Conservation (phyloP, 2,888 invertebrate genomes). For the Nephrotoma appendiculata region DNA sequence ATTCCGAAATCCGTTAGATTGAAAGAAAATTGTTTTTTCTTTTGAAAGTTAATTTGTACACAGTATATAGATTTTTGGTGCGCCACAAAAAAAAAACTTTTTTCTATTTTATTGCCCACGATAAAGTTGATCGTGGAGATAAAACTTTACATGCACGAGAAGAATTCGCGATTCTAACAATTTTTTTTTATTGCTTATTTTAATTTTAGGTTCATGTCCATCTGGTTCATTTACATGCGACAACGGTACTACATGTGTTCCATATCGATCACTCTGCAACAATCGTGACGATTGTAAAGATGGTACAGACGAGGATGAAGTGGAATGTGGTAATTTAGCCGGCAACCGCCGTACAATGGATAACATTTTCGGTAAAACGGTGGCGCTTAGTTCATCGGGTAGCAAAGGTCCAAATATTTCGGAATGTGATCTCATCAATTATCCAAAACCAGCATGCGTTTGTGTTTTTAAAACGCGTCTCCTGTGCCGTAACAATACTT, state of each 20-base stretch:
- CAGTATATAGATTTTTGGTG: not conserved
- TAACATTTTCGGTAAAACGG: not conserved
- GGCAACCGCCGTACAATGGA: not conserved
- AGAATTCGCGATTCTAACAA: not conserved
- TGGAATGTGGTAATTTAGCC: conserved; percentile 25
- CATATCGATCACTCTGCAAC: conserved; percentile 40
- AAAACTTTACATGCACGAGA: not conserved
- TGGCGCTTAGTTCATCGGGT: not conserved
- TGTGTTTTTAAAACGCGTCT: not conserved
- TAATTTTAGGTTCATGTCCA: conserved; percentile 34
- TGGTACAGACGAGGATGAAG: conserved; percentile 35
- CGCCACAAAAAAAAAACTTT: not conserved
- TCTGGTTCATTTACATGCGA: conserved; percentile 39
- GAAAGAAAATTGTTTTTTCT: too few relatives aligned
- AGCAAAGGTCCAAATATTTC: not conserved
- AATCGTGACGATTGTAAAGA: conserved; percentile 32
- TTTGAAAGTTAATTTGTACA: too few relatives aligned
- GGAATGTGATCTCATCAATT: not conserved
- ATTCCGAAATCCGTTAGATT: too few relatives aligned
- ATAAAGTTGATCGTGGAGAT: not conserved
- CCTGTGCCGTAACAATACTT: not conserved
- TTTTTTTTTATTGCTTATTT: not conserved
- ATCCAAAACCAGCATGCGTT: not conserved
- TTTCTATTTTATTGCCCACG: not conserved
- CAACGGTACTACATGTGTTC: conserved; percentile 36